Percentiles rank a stretch among this genome's conserved stretches.
Evolutionary conservation across 2,888 invertebrate genomes (phyloP).

Genomic region (Scrobipalpa atriplicella): DNA sequence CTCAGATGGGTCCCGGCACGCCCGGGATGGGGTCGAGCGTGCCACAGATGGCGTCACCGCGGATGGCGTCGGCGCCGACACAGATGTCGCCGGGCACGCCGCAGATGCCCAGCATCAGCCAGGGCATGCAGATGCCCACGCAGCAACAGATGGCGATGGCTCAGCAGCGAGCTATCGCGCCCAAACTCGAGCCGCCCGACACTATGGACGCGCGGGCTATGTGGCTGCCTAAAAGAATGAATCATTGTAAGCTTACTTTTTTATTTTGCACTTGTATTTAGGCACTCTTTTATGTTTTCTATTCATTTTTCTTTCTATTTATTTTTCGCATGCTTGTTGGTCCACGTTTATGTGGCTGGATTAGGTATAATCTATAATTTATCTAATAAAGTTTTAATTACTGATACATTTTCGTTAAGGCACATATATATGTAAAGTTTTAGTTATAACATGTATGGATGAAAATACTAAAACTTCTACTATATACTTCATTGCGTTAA

Average conservation of each 20-base stretch:
- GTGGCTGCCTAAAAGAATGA: conserved; percentile 86
- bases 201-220: conserved; percentile 83
- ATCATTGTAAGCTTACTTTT: conserved; percentile 84
- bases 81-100: conserved; percentile 77
- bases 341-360: background rate
- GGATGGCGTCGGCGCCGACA: conserved; percentile 70
- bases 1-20: conserved; percentile 59
- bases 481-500: too few species aligned
- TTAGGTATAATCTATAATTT: background rate
- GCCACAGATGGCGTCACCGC: conserved; percentile 65
- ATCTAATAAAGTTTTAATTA: too few species aligned
- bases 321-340: conserved; percentile 32
- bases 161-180: conserved; percentile 75
- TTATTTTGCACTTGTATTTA: conserved; percentile 48
- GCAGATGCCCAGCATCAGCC: conserved; percentile 70
- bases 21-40: conserved; percentile 60
- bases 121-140: conserved; percentile 69
- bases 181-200: conserved; percentile 84
- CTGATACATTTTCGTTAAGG: too few species aligned
- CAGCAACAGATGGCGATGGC: conserved; percentile 70
- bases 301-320: conserved; percentile 31
- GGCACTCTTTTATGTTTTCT: conserved; percentile 41
- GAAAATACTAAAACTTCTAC: too few species aligned
- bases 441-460: too few species aligned
- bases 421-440: too few species aligned